Evolutionary conservation across 2,797 vertebrate species (phyloP).

Genomic region (Acrossocheilus wenchowensis): DNA sequence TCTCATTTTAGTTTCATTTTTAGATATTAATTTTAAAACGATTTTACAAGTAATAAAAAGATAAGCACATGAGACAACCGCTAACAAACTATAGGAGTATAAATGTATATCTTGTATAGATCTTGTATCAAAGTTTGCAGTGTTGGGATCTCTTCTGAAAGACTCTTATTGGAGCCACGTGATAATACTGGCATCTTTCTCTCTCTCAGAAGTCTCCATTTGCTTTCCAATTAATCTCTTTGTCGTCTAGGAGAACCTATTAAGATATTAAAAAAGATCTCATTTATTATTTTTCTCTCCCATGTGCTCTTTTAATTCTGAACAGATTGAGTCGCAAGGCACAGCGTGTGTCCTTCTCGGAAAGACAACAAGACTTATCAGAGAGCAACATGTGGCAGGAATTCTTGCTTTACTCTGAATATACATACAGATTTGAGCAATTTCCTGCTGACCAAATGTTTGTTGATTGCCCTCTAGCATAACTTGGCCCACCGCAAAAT

Average conservation of each 20-base stretch:
- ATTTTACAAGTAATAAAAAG: not conserved
- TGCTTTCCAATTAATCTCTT: not conserved
- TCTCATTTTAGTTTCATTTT: not conserved
- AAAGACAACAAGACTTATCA: slow-evolving; percentile 19
- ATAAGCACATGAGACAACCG: not conserved
- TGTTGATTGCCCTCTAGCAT: slow-evolving; percentile 48
- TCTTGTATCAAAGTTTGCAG: not conserved
- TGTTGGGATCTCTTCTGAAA: not conserved
- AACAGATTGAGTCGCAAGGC: not conserved
- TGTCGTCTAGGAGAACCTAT: not conserved
- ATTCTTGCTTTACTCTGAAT: slow-evolving; percentile 46
- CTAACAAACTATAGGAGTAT: not conserved
- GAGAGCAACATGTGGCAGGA: slow-evolving; percentile 43
- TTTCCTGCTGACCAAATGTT: slow-evolving; percentile 55
- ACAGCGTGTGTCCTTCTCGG: not conserved
- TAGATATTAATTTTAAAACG: not conserved
- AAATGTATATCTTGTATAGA: not conserved
- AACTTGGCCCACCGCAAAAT: slow-evolving; percentile 45
- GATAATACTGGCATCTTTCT: not conserved
- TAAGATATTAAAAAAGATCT: not conserved
- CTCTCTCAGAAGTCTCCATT: not conserved
- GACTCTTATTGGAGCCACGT: not conserved
- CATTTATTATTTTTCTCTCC: not conserved
- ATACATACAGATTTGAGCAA: slow-evolving; percentile 57
- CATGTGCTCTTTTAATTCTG: not conserved